A percentile compares a stretch with the other conserved stretches of the same genome.
phyloP scores from a whole-genome alignment of 1,140 invertebrate genomes.

The Chironomus striatipennis region DNA sequence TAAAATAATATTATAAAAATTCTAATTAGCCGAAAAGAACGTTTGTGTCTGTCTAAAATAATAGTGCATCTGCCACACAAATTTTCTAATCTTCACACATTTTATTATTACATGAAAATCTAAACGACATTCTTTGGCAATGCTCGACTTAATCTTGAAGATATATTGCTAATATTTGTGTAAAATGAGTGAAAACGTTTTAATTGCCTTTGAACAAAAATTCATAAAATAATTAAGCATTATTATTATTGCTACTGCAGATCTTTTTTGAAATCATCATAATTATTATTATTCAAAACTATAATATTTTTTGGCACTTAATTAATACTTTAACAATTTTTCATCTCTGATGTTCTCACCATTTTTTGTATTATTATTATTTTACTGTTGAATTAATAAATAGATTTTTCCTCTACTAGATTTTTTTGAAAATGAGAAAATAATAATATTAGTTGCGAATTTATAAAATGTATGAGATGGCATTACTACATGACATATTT shows the following conservation, averaged over 20 bases:
- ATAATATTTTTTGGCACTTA: conserved; percentile 21
- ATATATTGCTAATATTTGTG: background rate
- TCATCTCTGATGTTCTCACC: background rate
- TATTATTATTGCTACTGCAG: background rate
- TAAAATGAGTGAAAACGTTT: conserved; percentile 18
- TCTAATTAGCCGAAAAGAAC: conserved; percentile 10
- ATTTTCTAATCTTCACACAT: background rate
- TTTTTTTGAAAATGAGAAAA: too few species aligned
- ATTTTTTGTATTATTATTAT: background rate
- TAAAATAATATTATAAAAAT: background rate
- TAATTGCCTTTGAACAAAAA: conserved; percentile 6
- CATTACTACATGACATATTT: too few species aligned
- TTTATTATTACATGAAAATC: conserved; percentile 3
- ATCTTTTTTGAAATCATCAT: background rate
- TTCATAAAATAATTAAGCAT: background rate
- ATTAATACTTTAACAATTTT: conserved; percentile 17
- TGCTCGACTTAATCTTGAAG: background rate
- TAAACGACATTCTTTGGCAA: background rate
- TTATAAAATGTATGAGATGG: too few species aligned
- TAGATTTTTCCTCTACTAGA: background rate
- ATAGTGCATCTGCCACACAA: background rate
- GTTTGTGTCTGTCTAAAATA: too few species aligned
- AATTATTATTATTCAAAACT: background rate
- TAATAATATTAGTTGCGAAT: too few species aligned
- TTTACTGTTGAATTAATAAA: background rate